Evolutionary conservation across 1,140 invertebrate genomes (phyloP), one percentile per base, ranked within the genome.

Genomic region (Melanaphis sacchari): DNA sequence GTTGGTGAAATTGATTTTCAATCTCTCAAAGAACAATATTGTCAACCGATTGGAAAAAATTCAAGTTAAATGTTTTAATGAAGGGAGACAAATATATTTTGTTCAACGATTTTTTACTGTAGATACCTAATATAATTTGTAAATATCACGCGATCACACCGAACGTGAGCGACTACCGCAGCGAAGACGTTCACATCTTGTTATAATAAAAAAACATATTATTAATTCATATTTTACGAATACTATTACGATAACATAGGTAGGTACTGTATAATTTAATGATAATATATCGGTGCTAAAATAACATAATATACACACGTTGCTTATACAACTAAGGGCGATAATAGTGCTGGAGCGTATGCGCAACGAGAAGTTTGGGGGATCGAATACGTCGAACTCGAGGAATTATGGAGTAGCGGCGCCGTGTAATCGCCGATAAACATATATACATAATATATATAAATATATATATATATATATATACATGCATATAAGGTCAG

Each of bases 381-480:
- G 46, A 46, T 31, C 15, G 85, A 89, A 90, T n/a, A 93, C 46
- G 91, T 92, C 81, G 76, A 92, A 49, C 66, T 52, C 66, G n/a
- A 41, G n/a, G 91, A 93, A 84, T 93, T 93, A 85, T 52, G 46
- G 46, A 93, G 91, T 93, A 82, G 81, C 81, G 81, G 91, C 91
- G 46, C 91, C 81, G 76, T 52, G 91, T 93, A 93, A 93, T 93
- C 91, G 66, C 26, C 91, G 91, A 93, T 85, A 85, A 81, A 92
- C 66, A 82, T 15, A 49, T 15, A 49, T 15, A 11, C 46, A 49
- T 9, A 43, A 43, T 9, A 43, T 9, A 41, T 7, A 41, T 7
- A 4, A 2, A 41, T 15, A 46, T 1, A 46, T 11, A 15, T 1
- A 46, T 15, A 46, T 15, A 46, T 15, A 15, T 15, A 85, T 40